Evolutionary conservation across 2,888 invertebrate species (phyloP), one percentile per base, ranked within the genome.

Genomic region (Stegophylla sp.): DNA sequence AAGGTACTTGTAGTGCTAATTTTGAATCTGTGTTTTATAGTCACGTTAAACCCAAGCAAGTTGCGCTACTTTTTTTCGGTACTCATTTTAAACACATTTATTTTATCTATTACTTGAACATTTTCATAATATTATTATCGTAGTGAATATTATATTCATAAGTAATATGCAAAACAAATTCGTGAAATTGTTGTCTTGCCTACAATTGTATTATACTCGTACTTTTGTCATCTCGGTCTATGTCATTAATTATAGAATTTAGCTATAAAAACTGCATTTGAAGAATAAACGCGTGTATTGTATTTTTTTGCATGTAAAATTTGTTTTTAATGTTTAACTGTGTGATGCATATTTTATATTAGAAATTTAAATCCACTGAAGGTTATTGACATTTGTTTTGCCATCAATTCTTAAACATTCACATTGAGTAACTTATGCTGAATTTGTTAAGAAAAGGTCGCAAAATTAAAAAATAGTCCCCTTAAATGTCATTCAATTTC

Each of bases 291-390:
- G 56, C 56, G n/a, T 56, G 53, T 41, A 23, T 41, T 34, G 61
- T 63, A 51, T 7, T 48, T 75, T 63, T 63, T 48, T 63, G 26
- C 20, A 28, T 61, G 17, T 26, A 59, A 61, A 28, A n/a, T 73
- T 5, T 56, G 17, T n/a, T 73, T 66, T 15, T 15, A n/a, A 9
- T n/a, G 26, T 12, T n/a, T 43, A 48, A 3, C 3, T 28, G 0
- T 10, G 48, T 23, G 45, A 45, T 34, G 15, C 53, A 5, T 34
- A 34, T 34, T 34, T 34, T 5, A 34, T 12, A 71, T 71, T 53
- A 17, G 26, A 26, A 43, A 20, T 63, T 26, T 17, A 51, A 26
- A n/a, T 13, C n/a, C 45, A 17, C 20, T 1, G 34, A 53, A 64
- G 74, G 23, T 48, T 64, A 13, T 75, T 34, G 51, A 64, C 34